Evolutionary conservation across 2,888 invertebrate species (phyloP).

Genomic region (Baronia brevicornis): DNA sequence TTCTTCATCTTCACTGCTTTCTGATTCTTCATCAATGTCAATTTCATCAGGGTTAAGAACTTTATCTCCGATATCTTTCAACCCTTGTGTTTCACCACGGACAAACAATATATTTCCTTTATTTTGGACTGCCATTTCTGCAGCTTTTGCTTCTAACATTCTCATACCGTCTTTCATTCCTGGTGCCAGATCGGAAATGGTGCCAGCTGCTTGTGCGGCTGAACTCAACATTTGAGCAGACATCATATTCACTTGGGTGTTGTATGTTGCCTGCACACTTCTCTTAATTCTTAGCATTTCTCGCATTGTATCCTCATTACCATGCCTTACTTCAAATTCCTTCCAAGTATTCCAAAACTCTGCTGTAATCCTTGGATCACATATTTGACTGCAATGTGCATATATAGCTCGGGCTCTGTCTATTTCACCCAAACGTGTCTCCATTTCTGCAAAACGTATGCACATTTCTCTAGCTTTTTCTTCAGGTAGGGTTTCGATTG

Average conservation of each 20-base stretch:
- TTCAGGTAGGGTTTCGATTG: conserved; percentile 94
- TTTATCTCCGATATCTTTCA: conserved; percentile 77
- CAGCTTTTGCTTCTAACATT: conserved; percentile 88
- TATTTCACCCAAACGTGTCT: conserved; percentile 98
- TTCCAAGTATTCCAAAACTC: conserved; percentile 99
- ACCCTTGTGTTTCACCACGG: conserved; percentile 89
- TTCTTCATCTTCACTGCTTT: conserved; percentile 75
- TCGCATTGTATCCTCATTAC: conserved; percentile 99
- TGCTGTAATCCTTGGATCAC: conserved; percentile 96
- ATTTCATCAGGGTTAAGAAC: conserved; percentile 93
- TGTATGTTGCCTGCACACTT: conserved; percentile 98
- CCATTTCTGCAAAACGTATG: conserved; percentile 96
- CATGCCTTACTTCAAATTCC: conserved; percentile 98
- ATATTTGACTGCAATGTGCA: conserved; percentile 98
- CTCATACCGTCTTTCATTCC: conserved; percentile 92
- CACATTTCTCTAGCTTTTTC: conserved; percentile 97
- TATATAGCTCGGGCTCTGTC: conserved; percentile 98
- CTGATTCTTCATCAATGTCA: conserved; percentile 84
- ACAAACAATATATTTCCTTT: conserved; percentile 87
- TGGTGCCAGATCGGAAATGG: conserved; percentile 82
- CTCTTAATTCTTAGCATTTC: conserved; percentile 99
- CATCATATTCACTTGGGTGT: conserved; percentile 99
- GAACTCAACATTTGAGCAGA: conserved; percentile 96
- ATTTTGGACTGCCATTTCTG: conserved; percentile 77
- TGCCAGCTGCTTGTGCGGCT: conserved; percentile 78